Base-by-base conservation (phyloP, 1,140 invertebrate genomes). In the Hycleus cichorii region DNA sequence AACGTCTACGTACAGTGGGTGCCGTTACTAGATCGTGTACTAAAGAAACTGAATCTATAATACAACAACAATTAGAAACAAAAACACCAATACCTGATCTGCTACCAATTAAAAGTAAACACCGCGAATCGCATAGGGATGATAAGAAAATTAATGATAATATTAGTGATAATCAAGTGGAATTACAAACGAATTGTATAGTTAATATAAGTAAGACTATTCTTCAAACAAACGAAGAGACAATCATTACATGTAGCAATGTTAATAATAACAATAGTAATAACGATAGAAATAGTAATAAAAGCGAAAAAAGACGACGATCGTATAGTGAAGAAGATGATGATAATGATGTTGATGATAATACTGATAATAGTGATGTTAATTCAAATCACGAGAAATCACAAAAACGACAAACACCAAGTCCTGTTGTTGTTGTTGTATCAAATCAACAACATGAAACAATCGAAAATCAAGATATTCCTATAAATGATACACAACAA, bases 11-110 rank as follows among this genome's bases (percentile, higher is more conserved):
- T 39, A 82, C 81, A 58, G 81, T 82, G 7, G 82, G 83, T 47
- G 82, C 82, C 47, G 79, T 84, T 8, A 84, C 83, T 10, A 69
- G 82, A 58, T 81, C 82, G 2, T 80, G 81, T 39, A 75, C 81
- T 5, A 66, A 55, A 27, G 47, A 63, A 39, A 66, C 60, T 50
- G 45, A 51, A 26, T 51, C 4, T 55, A 60, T 32, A 55, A 54
- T 43, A 27, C n/a, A 65, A 60, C 27, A 5, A 27, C n/a, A 65
- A 58, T 43, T 26, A 39, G 63, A 60, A 40, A 60, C 49, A 18
- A 71, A 70, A 64, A 57, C 63, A 9, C 64, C 65, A 32, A 70
- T 75, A 48, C 72, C 72, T 24, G 71, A 72, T 63, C 60, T 74
- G 52, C 54, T 74, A 38, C 72, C 72, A 4, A 74, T 74, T 45